Percentiles rank a stretch among this genome's conserved stretches.
These are phyloP conservation scores for Plusia festucae DNA, from an alignment of 2,888 invertebrate genomes.

Conservation along the genomic window DNA sequence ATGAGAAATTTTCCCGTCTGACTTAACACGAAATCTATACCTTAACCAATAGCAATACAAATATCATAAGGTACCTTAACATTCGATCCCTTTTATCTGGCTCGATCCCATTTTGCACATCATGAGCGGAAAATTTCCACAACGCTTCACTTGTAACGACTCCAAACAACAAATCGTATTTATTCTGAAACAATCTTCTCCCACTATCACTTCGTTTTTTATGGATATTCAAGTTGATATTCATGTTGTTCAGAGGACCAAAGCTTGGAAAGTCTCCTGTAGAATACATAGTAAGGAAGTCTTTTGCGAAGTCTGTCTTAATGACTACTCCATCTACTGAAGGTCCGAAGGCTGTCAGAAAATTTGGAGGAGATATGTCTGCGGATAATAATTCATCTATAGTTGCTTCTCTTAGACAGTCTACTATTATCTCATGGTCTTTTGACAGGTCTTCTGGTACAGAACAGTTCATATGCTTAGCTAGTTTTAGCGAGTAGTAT, in stretches of 20 bases:
- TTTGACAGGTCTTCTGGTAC: slow-evolving; percentile 94
- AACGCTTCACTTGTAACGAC: slow-evolving; percentile 98
- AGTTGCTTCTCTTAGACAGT: slow-evolving; percentile 93
- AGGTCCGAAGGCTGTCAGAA: slow-evolving; percentile 96
- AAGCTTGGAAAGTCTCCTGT: slow-evolving; percentile 91
- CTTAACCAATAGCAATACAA: slow-evolving; percentile 27
- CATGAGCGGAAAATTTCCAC: slow-evolving; percentile 95
- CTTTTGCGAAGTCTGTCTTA: slow-evolving; percentile 95
- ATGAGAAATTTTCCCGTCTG: neutral
- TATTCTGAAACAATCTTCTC: slow-evolving; percentile 89
- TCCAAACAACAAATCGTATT: slow-evolving; percentile 96
- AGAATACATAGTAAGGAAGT: slow-evolving; percentile 92
- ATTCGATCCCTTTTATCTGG: slow-evolving; percentile 96
- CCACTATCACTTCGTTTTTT: slow-evolving; percentile 91
- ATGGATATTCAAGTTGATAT: slow-evolving; percentile 87
- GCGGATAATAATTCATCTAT: slow-evolving; percentile 93
- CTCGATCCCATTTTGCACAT: slow-evolving; percentile 95
- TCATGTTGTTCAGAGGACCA: slow-evolving; percentile 89
- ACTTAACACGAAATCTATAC: slow-evolving; percentile 2
- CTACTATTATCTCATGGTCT: slow-evolving; percentile 95
- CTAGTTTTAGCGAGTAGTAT: slow-evolving; percentile 94
- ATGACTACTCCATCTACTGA: slow-evolving; percentile 98
- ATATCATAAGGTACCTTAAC: slow-evolving; percentile 81
- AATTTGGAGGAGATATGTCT: slow-evolving; percentile 94
- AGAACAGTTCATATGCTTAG: slow-evolving; percentile 94